Conservation (phyloP, 2,797 vertebrate species). For the Melanotaenia trifasciata region DNA sequence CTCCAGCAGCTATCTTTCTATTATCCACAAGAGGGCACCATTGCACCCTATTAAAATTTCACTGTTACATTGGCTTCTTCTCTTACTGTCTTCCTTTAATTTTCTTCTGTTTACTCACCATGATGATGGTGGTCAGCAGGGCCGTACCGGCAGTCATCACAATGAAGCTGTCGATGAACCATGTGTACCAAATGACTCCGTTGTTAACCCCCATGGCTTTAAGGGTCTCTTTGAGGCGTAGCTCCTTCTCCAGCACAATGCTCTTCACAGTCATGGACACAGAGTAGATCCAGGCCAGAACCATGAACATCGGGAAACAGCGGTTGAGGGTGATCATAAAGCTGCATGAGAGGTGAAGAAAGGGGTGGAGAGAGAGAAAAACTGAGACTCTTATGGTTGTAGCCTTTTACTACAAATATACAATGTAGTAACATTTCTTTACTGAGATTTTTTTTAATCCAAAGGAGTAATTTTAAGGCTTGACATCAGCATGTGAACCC, state of each 20-base stretch:
- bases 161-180: slow-evolving; percentile 95
- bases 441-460: not conserved
- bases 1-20: not conserved
- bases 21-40: slow-evolving; percentile 66
- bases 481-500: not conserved
- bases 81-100: not conserved
- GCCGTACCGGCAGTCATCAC: slow-evolving; percentile 89
- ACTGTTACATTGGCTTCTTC: not conserved
- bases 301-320: slow-evolving; percentile 96
- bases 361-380: not conserved
- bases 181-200: slow-evolving; percentile 91
- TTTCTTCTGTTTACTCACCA: slow-evolving; percentile 80
- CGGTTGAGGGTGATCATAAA: slow-evolving; percentile 97
- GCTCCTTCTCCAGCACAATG: slow-evolving; percentile 95
- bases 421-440: not conserved
- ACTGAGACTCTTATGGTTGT: not conserved
- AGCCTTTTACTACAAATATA: not conserved
- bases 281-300: slow-evolving; percentile 96
- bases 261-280: slow-evolving; percentile 95
- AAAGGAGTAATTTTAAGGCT: not conserved
- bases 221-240: slow-evolving; percentile 92
- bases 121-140: slow-evolving; percentile 89
- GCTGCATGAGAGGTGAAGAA: slow-evolving; percentile 65
- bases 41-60: slow-evolving; percentile 4
- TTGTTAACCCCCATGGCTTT: slow-evolving; percentile 92